Evolutionary conservation across 2,113 vertebrate species (phyloP).

Genomic region (Gavia stellata): DNA sequence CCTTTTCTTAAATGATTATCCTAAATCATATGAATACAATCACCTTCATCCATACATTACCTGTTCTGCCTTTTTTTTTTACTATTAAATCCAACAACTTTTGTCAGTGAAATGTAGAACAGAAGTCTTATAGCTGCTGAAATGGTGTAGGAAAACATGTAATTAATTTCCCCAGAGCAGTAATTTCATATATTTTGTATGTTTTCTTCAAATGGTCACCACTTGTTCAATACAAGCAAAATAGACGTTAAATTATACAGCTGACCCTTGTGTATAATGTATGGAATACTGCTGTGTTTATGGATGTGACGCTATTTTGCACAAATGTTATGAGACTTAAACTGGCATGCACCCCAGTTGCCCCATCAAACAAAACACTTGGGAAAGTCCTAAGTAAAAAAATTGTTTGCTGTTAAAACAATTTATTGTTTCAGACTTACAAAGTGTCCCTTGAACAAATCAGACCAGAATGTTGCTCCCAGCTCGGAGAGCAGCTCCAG

Average conservation of each 20-base stretch:
- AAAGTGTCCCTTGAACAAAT: neutral
- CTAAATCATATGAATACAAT: neutral
- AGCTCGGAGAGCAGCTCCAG: rapidly evolving
- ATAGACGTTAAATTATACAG: rapidly evolving
- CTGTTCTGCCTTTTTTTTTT: neutral
- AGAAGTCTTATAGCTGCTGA: neutral
- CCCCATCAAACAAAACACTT: rapidly evolving
- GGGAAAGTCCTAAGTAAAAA: neutral
- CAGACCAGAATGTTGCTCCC: rapidly evolving
- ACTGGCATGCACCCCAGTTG: rapidly evolving
- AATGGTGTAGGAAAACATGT: neutral
- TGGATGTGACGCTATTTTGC: rapidly evolving
- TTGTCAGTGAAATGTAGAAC: neutral
- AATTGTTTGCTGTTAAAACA: rapidly evolving
- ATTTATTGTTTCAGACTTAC: neutral
- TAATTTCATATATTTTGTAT: neutral
- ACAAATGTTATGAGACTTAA: rapidly evolving
- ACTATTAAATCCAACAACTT: neutral
- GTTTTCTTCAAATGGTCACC: neutral
- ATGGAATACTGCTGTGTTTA: rapidly evolving
- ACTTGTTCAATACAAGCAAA: neutral
- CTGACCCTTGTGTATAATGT: rapidly evolving
- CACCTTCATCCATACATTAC: neutral
- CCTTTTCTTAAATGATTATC: neutral
- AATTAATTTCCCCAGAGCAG: neutral